Percentiles rank a stretch among this genome's conserved stretches.
Evolutionary conservation across 2,113 vertebrate genomes (phyloP).

Genomic region (Elanoides forficatus): DNA sequence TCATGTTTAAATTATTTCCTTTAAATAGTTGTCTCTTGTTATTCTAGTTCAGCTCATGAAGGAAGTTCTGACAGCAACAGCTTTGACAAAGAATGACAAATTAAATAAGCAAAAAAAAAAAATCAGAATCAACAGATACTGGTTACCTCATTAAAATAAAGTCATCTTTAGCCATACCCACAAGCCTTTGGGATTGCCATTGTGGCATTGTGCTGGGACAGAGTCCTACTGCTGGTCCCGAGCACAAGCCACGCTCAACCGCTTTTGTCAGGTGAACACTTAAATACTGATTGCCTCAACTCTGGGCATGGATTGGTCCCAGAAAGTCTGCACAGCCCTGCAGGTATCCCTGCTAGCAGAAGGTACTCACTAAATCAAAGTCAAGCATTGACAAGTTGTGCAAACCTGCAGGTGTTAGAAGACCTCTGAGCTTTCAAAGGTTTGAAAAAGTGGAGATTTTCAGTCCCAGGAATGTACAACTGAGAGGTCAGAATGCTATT

Average conservation of each 20-base stretch:
- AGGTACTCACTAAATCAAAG: neutral
- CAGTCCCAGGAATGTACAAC: neutral
- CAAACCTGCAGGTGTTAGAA: neutral
- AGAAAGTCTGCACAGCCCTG: neutral
- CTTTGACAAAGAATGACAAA: neutral
- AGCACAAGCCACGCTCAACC: neutral
- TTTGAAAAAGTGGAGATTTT: neutral
- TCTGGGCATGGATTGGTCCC: neutral
- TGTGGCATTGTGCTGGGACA: neutral
- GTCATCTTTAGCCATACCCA: neutral
- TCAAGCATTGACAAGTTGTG: neutral
- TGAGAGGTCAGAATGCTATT: neutral
- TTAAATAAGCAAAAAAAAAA: neutral
- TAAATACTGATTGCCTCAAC: neutral
- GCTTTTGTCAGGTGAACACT: neutral
- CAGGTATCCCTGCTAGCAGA: neutral
- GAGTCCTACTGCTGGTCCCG: neutral
- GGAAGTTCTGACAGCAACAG: neutral
- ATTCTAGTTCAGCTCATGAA: neutral
- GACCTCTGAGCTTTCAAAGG: neutral
- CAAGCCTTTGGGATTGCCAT: neutral
- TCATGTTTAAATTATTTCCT: slow-evolving; percentile 67
- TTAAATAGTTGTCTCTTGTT: slow-evolving; percentile 58
- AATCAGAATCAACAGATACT: neutral
- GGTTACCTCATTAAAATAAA: neutral